Base-by-base conservation (phyloP, 2,888 invertebrate species). In the Drosophila rellima region DNA sequence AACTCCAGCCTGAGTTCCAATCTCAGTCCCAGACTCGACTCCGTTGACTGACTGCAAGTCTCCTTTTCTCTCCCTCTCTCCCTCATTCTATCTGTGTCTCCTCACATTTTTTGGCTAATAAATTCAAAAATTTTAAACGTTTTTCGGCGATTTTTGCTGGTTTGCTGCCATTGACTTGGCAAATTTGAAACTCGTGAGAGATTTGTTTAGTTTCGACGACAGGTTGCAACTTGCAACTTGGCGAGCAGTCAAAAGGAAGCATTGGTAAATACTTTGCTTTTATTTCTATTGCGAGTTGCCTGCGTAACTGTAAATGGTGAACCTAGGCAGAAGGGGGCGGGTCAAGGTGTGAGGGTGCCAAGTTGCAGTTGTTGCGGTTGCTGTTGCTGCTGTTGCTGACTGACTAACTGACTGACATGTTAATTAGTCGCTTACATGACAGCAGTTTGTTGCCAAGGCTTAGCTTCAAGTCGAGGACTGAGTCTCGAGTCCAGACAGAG, bases 371-470 rank as follows among this genome's bases (percentile, higher is more conserved):
- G 59, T 4, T 56, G 37, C 4, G 29, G 44, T 13, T 51, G 39
- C 33, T 37, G 59, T 10, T 50, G 37, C 10, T 37, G 51, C 7
- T 45, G 42, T 15, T 39, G 23, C 6, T 20, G 63, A n/a, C 33
- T 44, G 51, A 48, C 52, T 73, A 60, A 66, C 79, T 90, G 82
- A 87, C 88, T 88, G 88, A 88, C 88, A 89, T 90, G 88, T 88
- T 88, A 88, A 88, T 88, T 88, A 88, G 90, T 90, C 88, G 88
- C 84, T 80, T 85, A 90, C 90, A 90, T 90, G 88, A 85, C 90
- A 83, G 90, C 88, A 74, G 75, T 87, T 89, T 82, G 88, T 77
- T 82, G 81, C 70, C 85, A 72, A 77, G 74, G 78, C 80, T 77
- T 70, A 61, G 40, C 45, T 31, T 40, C 39, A 50, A 63, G 54